Base-by-base conservation (phyloP, 2,888 invertebrate genomes). In the Blera fallax region DNA sequence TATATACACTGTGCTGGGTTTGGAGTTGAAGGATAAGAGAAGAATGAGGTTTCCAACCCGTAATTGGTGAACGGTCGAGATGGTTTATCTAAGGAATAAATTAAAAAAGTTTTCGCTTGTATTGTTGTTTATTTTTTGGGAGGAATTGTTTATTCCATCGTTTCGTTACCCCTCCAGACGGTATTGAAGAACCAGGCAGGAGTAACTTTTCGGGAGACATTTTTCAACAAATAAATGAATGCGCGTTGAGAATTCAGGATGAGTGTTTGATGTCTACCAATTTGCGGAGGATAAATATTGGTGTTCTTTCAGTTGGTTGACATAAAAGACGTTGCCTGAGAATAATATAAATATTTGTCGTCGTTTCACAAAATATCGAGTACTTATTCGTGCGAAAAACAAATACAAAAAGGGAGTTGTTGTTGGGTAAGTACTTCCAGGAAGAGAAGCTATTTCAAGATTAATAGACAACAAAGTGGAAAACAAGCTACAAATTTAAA, bases 211-310 rank as follows among this genome's bases (percentile, higher is more conserved):
- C 34, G 10, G 43, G 40, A 70, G 77, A 52, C 58, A 79, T 64
- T 74, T 56, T 74, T 50, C 56, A 79, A 74, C 67, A 83, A 67
- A 78, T 78, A 73, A 83, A 79, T 48, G 32, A 58, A 74, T 69
- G 67, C 43, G 29, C 43, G 60, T n/a, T 54, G 37, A 8, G 67
- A 60, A 62, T 72, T 72, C 48, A 32, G 74, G 67, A 69, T 50
- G 74, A 74, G 79, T 64, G 69, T 78, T 79, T 83, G 78, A 83
- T 83, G 83, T 84, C 79, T 79, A 84, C 48, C 73, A 84, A 84
- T 79, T 84, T 79, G 74, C 50, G 37, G 50, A 69, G 67, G 62
- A 79, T 74, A 84, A 79, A 84, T 84, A 84, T 84, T 84, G 79
- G 62, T 64, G 37, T 79, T 84, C 79, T 69, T 79, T 69, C 83